Conservation (phyloP, 2,888 invertebrate genomes). For the Liopterus haemorrhoidalis region DNA sequence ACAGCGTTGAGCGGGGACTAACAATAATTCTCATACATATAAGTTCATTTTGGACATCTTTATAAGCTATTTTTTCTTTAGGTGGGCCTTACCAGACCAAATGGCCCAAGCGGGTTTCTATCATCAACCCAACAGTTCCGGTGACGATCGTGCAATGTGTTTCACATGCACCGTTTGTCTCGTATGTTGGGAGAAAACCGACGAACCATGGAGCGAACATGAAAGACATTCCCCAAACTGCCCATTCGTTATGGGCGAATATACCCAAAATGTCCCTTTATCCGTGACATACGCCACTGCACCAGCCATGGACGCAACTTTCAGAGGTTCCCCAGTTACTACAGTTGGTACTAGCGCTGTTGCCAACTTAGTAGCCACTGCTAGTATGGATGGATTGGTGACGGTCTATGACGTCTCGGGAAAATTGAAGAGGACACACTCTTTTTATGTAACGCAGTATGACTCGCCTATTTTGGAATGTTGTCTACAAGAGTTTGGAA, state of each 20-base stretch:
- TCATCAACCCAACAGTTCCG: slow-evolving; percentile 83
- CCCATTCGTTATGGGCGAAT: slow-evolving; percentile 90
- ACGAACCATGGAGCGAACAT: slow-evolving; percentile 96
- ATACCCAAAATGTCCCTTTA: slow-evolving; percentile 90
- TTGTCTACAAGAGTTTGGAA: slow-evolving; percentile 44
- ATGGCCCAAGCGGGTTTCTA: slow-evolving; percentile 98
- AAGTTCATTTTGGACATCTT: slow-evolving; percentile 7
- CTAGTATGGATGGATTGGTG: slow-evolving; percentile 58
- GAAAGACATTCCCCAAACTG: slow-evolving; percentile 90
- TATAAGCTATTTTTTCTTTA: slow-evolving; percentile 40
- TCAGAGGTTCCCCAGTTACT: slow-evolving; percentile 35
- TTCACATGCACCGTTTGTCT: slow-evolving; percentile 92
- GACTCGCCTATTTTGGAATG: slow-evolving; percentile 45
- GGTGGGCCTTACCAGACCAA: slow-evolving; percentile 91
- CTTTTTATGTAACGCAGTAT: slow-evolving; percentile 48
- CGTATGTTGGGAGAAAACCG: slow-evolving; percentile 94
- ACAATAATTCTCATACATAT: background rate
- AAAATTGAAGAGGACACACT: slow-evolving; percentile 64
- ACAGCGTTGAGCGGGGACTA: too few species aligned
- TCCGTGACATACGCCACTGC: slow-evolving; percentile 78
- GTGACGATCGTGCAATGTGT: slow-evolving; percentile 93
- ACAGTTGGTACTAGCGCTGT: slow-evolving; percentile 41
- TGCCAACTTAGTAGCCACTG: slow-evolving; percentile 50
- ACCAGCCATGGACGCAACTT: slow-evolving; percentile 55
- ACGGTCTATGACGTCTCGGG: slow-evolving; percentile 80